Evolutionary conservation across 30 jellyfish, hydroid and myxozoan species (phyloP).

Genomic region (Nemopilema nomurai): DNA sequence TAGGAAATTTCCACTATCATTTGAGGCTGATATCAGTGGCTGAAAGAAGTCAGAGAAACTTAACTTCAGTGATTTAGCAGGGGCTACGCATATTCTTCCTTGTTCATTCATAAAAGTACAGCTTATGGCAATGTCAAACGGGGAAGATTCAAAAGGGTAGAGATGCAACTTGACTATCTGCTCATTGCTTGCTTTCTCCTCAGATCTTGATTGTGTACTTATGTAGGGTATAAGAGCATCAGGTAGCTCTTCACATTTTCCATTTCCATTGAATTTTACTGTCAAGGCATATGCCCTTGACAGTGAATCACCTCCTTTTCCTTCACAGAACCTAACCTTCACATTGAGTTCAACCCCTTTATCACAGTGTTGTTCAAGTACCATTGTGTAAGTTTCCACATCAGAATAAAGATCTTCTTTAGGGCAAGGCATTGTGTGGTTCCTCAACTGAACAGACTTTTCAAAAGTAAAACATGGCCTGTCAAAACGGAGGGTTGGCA

Average conservation of each 20-base stretch:
- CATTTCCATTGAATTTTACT: conserved; percentile 28
- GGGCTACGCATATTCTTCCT: conserved; percentile 59
- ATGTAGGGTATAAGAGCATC: conserved; percentile 25
- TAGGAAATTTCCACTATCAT: not conserved
- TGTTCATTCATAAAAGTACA: conserved; percentile 32
- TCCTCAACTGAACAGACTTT: conserved; percentile 6
- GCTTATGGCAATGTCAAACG: conserved; percentile 17
- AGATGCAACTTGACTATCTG: conserved; percentile 11
- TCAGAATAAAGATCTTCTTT: not conserved
- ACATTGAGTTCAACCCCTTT: conserved; percentile 12
- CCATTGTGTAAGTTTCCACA: conserved; percentile 7
- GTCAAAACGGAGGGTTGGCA: conserved; percentile 46
- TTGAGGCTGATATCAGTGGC: conserved; percentile 13
- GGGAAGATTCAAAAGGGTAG: conserved; percentile 23
- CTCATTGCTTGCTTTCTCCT: not conserved
- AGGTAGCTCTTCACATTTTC: conserved; percentile 25
- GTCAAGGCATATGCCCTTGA: conserved; percentile 38
- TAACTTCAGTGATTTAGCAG: conserved; percentile 23
- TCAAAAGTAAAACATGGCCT: conserved; percentile 7
- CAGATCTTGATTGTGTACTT: not conserved
- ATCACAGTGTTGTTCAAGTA: conserved; percentile 23
- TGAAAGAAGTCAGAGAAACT: conserved; percentile 41
- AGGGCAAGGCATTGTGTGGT: not conserved
- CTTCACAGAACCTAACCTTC: conserved; percentile 5
- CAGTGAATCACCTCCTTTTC: not conserved